Conservation (phyloP, 1,140 invertebrate genomes). For the Bombus breviceps region DNA sequence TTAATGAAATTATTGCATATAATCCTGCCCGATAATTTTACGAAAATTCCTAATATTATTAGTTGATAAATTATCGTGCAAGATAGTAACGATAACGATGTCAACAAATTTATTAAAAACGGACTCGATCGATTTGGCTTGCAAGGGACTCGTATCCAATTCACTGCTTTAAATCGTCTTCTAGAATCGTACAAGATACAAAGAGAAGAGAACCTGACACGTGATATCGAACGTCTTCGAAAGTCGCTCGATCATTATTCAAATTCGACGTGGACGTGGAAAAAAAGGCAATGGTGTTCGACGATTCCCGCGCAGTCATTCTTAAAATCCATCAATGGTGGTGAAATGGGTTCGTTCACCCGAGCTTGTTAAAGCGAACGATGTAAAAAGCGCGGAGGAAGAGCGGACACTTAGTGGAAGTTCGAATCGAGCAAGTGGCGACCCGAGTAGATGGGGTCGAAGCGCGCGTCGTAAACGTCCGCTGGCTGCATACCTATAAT, state of each 20-base stretch:
- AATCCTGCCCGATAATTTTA: background rate
- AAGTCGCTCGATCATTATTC: background rate
- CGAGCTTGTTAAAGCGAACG: slow-evolving; percentile 30
- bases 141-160: too few species aligned
- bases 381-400: slow-evolving; percentile 10
- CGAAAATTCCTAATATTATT: too few species aligned
- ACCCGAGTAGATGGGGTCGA: slow-evolving; percentile 10
- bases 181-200: background rate
- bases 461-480: slow-evolving; percentile 59
- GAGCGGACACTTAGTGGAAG: slow-evolving; percentile 30
- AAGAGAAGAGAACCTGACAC: background rate
- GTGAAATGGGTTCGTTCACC: slow-evolving; percentile 30
- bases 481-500: slow-evolving; percentile 62
- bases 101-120: too few species aligned
- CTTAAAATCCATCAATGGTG: slow-evolving; percentile 15
- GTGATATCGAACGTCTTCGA: background rate
- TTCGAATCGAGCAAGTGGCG: slow-evolving; percentile 38
- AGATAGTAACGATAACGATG: too few species aligned
- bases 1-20: too few species aligned
- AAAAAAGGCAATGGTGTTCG: background rate
- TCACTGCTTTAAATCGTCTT: background rate
- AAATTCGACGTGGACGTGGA: background rate
- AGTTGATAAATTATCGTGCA: too few species aligned
- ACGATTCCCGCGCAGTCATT: background rate
- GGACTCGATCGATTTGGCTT: too few species aligned